A percentile compares a stretch with the other conserved stretches of the same genome.
Evolutionary conservation across 2,888 invertebrate genomes (phyloP).

Genomic region (Steromphala cineraria): DNA sequence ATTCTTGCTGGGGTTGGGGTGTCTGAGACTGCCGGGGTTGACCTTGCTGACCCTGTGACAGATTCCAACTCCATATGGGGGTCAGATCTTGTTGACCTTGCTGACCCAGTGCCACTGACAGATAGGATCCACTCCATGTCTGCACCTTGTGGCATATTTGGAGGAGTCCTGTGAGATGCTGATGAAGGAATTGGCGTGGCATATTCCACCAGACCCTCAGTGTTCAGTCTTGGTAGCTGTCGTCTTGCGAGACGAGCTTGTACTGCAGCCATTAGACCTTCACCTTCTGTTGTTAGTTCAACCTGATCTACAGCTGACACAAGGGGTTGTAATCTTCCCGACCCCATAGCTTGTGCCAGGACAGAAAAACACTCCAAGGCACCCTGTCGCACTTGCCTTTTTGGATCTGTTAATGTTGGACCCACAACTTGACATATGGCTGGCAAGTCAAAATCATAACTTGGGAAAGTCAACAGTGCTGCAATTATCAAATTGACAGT

Average conservation of each 20-base stretch:
- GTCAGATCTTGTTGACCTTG: constrained; percentile 60
- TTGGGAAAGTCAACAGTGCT: constrained; percentile 86
- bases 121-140: constrained; percentile 87
- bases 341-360: constrained; percentile 84
- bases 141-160: constrained; percentile 75
- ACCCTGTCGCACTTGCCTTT: constrained; percentile 85
- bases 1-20: constrained; percentile 56
- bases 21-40: constrained; percentile 50
- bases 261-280: constrained; percentile 81
- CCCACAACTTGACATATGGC: constrained; percentile 76
- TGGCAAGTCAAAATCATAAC: constrained; percentile 82
- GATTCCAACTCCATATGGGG: constrained; percentile 67
- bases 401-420: constrained; percentile 79
- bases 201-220: constrained; percentile 86
- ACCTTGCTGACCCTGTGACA: constrained; percentile 57
- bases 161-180: constrained; percentile 66
- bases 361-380: constrained; percentile 87
- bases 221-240: constrained; percentile 82
- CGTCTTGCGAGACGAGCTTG: constrained; percentile 85
- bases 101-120: constrained; percentile 62
- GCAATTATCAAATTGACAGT: constrained; percentile 86
- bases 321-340: constrained; percentile 79
- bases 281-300: constrained; percentile 73
- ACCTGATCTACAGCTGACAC: constrained; percentile 76
- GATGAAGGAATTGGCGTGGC: constrained; percentile 81